phyloP scores from a whole-genome alignment of 2,797 vertebrate genomes.

The Echiichthys vipera region DNA sequence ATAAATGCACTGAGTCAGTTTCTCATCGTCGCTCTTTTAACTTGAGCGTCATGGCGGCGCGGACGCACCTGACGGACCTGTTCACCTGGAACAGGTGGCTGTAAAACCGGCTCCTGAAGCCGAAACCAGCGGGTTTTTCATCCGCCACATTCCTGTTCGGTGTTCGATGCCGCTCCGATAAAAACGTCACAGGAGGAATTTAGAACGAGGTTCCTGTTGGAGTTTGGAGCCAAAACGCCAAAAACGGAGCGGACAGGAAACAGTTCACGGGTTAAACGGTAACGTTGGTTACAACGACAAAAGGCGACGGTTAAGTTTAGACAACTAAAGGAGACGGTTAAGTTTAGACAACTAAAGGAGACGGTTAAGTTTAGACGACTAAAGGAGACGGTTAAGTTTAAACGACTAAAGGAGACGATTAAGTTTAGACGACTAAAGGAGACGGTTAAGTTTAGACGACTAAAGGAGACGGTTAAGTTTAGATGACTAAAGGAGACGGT shows the following conservation, averaged over 20 bases:
- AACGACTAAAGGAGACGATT: too few species aligned
- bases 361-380: too few species aligned
- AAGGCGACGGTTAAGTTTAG: too few species aligned
- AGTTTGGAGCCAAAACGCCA: neutral
- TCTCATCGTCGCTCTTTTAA: neutral
- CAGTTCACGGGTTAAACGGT: neutral
- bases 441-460: too few species aligned
- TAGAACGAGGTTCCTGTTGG: constrained; percentile 3
- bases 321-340: too few species aligned
- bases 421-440: too few species aligned
- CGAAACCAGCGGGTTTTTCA: constrained; percentile 8
- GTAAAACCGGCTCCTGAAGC: constrained; percentile 43
- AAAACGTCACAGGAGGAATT: constrained; percentile 2
- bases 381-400: too few species aligned
- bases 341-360: too few species aligned
- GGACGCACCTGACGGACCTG: constrained; percentile 57
- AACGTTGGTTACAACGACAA: too few species aligned
- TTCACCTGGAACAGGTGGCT: constrained; percentile 40
- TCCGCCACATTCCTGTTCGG: constrained; percentile 51
- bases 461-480: too few species aligned
- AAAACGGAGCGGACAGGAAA: neutral
- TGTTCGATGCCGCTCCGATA: neutral
- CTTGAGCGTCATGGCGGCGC: neutral
- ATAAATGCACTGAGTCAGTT: neutral
- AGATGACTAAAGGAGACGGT: too few species aligned